A percentile compares a stretch with the other conserved stretches of the same genome.
Conservation (phyloP, 2,797 vertebrate species). For the Notamacropus eugenii region DNA sequence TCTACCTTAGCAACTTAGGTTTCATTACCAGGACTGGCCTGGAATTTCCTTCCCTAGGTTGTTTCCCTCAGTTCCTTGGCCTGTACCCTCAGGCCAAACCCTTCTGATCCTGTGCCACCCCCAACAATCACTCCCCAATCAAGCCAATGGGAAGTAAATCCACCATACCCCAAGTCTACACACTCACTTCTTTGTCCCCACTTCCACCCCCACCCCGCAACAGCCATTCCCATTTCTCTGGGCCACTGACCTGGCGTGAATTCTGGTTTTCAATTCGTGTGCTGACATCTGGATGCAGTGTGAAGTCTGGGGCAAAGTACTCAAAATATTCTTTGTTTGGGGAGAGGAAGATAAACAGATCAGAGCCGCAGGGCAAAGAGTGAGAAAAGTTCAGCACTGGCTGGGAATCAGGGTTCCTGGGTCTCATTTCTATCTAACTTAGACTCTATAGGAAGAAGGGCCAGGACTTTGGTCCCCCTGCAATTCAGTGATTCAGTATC, state of each 20-base stretch:
- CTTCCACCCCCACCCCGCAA: neutral
- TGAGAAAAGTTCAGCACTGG: neutral
- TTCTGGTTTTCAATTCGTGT: slow-evolving; percentile 99
- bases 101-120: neutral
- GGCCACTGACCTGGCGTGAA: slow-evolving; percentile 92
- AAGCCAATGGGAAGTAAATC: neutral
- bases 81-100: neutral
- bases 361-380: slow-evolving; percentile 5
- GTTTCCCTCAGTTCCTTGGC: slow-evolving; percentile 1
- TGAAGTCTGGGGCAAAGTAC: slow-evolving; percentile 99
- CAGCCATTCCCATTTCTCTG: slow-evolving; percentile 7
- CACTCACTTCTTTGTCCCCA: slow-evolving; percentile 32
- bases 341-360: slow-evolving; percentile 22
- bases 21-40: neutral
- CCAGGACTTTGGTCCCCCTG: slow-evolving; percentile 16
- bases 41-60: slow-evolving; percentile 26
- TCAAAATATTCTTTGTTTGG: slow-evolving; percentile 94
- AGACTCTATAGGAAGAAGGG: slow-evolving; percentile 7
- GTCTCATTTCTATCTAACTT: slow-evolving; percentile 18
- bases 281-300: slow-evolving; percentile 97
- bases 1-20: neutral
- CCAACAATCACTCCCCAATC: neutral
- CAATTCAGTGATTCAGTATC: slow-evolving; percentile 39
- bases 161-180: neutral
- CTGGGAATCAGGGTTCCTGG: slow-evolving; percentile 2